Percentiles rank a stretch among this genome's conserved stretches.
Evolutionary conservation across 2,888 invertebrate genomes (phyloP).

Genomic region (Eupithecia dodoneata): DNA sequence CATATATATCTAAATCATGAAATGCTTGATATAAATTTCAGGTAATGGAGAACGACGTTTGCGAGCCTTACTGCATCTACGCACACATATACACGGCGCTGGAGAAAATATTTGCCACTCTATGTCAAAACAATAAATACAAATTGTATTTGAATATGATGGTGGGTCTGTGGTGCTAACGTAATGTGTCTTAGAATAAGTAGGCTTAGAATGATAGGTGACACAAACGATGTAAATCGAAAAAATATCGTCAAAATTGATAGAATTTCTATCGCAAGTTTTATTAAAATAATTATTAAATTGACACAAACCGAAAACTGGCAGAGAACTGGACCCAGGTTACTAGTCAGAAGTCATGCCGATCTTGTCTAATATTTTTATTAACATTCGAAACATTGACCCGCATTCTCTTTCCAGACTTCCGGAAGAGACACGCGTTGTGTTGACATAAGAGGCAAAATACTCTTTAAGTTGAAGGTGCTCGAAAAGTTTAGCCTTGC

Average conservation of each 20-base stretch:
- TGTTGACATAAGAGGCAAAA: slow-evolving; percentile 75
- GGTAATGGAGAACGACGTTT: slow-evolving; percentile 78
- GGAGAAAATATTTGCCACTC: slow-evolving; percentile 72
- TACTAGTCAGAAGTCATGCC: not conserved
- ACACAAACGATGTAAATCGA: no score
- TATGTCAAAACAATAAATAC: slow-evolving; percentile 75
- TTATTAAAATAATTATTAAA: not conserved
- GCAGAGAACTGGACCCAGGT: no score
- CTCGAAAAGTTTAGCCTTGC: slow-evolving; percentile 76
- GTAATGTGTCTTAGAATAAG: not conserved
- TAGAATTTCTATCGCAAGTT: no score
- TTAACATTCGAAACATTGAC: not conserved
- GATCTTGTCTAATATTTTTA: not conserved
- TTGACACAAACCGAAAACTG: not conserved
- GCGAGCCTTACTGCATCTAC: slow-evolving; percentile 77
- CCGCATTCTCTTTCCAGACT: slow-evolving; percentile 54
- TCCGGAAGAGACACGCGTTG: slow-evolving; percentile 69
- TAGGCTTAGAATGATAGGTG: no score
- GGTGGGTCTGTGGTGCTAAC: slow-evolving; percentile 49
- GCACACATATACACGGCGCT: slow-evolving; percentile 78
- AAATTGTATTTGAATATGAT: slow-evolving; percentile 70
- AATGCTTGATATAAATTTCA: slow-evolving; percentile 42
- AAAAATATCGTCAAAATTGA: no score
- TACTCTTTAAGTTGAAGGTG: slow-evolving; percentile 74
- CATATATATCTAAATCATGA: not conserved